Conservation (phyloP, 2,797 vertebrate species). For the Rhinella marina region DNA sequence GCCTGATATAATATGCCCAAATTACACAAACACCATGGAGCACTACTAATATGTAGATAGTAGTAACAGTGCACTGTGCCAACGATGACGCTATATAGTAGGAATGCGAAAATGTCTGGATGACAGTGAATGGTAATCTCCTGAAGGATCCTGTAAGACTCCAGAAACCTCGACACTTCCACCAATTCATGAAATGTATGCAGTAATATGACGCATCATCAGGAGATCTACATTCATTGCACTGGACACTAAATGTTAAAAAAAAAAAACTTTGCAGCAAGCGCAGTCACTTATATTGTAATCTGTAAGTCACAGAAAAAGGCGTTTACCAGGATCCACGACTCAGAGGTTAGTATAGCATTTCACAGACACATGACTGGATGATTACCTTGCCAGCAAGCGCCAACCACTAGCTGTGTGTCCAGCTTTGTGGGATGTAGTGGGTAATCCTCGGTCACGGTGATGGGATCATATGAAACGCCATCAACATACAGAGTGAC, state of each 20-base stretch:
- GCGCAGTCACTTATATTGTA: too few species aligned
- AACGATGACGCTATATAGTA: not conserved
- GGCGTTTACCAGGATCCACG: not conserved
- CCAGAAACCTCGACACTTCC: too few species aligned
- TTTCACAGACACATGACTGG: not conserved
- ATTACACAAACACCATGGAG: not conserved
- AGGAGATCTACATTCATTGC: not conserved
- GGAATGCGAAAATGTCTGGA: not conserved
- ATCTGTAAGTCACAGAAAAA: not conserved
- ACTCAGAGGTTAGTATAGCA: too few species aligned
- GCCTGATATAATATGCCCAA: too few species aligned
- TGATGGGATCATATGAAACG: constrained; percentile 88
- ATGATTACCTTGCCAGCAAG: constrained; percentile 95
- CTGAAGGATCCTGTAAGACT: too few species aligned
- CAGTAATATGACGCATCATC: not conserved
- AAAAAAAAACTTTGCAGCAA: not conserved
- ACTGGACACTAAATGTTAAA: not conserved
- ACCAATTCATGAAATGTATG: not conserved
- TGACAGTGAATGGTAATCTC: too few species aligned
- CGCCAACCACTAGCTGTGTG: constrained; percentile 93
- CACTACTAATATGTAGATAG: not conserved
- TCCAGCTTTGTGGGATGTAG: constrained; percentile 89
- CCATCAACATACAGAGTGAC: constrained; percentile 93
- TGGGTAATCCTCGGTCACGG: constrained; percentile 94
- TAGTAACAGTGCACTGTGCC: not conserved